Base-by-base conservation (phyloP, 2,888 invertebrate genomes). In the Molorchus minor region DNA sequence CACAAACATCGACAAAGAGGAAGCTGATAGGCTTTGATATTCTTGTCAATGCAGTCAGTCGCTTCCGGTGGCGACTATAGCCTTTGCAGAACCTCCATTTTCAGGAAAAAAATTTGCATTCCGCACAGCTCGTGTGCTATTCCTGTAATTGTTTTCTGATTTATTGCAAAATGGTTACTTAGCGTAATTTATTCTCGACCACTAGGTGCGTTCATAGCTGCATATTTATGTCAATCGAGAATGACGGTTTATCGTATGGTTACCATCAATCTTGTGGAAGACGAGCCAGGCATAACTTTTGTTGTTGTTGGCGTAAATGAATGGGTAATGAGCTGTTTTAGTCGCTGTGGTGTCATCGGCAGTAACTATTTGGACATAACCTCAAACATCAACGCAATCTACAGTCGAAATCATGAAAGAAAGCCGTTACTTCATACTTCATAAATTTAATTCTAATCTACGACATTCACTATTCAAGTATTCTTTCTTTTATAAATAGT, bases 71-170 rank as follows among this genome's bases (percentile, higher is more conserved):
- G 35, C 46, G 47, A 49, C 38, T 19, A 41, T n/a, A n/a, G 30
- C 47, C 54, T 44, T 52, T 38, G 44, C 44, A 56, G 43, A 51
- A 46, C 15, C 15, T 30, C 12, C 17, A 10, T 33, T 46, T 65
- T 65, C 59, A 56, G 58, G 57, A 62, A 60, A 62, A 60, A 60
- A 25, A 17, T 60, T 62, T 51, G 49, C 56, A 61, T 64, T 47
- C 59, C 49, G 16, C 44, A 17, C 45, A 38, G 55, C 47, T n/a
- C n/a, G 10, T 46, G 33, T 41, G 44, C 51, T 44, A 60, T 65
- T 65, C 64, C 64, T 60, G 64, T 57, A 62, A 65, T 65, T 59
- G 62, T 60, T 47, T 44, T 47, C 40, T 65, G 62, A 62, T 65
- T 65, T 62, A 62, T 65, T 53, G 25, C 44, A 25, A 35, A 53